Conservation (phyloP, 1,140 invertebrate genomes). For the Microplitis demolitor region DNA sequence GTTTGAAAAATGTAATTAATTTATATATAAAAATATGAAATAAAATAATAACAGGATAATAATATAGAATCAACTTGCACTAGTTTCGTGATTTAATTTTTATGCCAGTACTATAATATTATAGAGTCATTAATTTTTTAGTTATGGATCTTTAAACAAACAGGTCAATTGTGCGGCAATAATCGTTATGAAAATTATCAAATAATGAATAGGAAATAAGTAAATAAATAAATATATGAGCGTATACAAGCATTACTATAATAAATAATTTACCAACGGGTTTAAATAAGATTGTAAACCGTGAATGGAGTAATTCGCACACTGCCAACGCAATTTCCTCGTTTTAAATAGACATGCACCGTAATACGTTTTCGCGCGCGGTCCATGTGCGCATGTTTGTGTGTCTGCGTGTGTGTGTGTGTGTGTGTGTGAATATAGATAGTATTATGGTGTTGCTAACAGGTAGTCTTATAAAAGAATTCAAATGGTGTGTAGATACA, state of each 20-base stretch:
- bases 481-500: too few species aligned
- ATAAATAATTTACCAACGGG: not conserved
- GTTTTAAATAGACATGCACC: not conserved
- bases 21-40: not conserved
- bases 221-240: not conserved
- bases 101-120: too few species aligned
- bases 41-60: not conserved
- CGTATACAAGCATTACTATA: not conserved
- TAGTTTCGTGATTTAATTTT: not conserved
- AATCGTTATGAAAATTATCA: not conserved
- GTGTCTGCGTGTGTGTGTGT: not conserved
- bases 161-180: not conserved
- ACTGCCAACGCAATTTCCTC: conserved; percentile 13
- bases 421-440: not conserved
- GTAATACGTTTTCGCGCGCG: not conserved
- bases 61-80: not conserved
- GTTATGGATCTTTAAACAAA: not conserved
- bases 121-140: not conserved
- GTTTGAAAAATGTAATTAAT: not conserved
- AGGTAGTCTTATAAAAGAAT: too few species aligned
- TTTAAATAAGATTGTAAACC: conserved; percentile 19
- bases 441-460: too few species aligned
- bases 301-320: conserved; percentile 19
- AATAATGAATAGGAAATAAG: not conserved
- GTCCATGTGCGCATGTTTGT: not conserved